These are phyloP conservation scores for Neodiprion virginianus DNA, from an alignment of 1,140 invertebrate genomes.

Conservation along the genomic window DNA sequence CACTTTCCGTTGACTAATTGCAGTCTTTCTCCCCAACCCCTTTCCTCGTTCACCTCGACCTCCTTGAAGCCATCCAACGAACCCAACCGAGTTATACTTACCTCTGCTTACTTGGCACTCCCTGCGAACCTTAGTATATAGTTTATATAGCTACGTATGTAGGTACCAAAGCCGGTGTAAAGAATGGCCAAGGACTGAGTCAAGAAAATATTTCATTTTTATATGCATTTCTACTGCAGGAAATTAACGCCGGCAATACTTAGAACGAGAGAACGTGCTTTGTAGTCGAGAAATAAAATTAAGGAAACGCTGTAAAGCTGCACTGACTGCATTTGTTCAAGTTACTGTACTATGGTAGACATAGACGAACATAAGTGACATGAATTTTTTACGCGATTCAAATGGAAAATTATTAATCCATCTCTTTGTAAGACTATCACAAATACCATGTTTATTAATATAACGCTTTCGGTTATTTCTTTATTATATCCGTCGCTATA, in stretches of 20 bases:
- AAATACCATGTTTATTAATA: too few relatives aligned
- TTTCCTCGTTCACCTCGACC: neutral
- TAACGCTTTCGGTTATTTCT: too few relatives aligned
- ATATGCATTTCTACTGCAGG: constrained; percentile 9
- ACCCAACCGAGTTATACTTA: neutral
- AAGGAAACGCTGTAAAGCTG: neutral
- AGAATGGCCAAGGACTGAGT: neutral
- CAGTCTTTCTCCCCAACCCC: neutral
- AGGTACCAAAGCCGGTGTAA: too few relatives aligned
- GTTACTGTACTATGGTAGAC: neutral
- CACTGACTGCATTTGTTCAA: neutral
- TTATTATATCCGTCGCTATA: too few relatives aligned
- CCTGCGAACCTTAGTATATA: neutral
- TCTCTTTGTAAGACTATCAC: too few relatives aligned
- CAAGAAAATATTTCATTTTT: constrained; percentile 11
- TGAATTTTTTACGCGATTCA: too few relatives aligned
- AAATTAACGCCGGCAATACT: neutral
- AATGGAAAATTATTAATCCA: too few relatives aligned
- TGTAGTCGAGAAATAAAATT: neutral
- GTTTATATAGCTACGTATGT: neutral
- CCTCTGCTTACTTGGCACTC: neutral
- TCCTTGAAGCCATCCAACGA: neutral
- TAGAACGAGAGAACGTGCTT: neutral
- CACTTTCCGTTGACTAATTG: constrained; percentile 15
- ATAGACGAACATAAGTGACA: too few relatives aligned